Conservation (phyloP, 2,888 invertebrate species). For the Drosophila fulvimacula region DNA sequence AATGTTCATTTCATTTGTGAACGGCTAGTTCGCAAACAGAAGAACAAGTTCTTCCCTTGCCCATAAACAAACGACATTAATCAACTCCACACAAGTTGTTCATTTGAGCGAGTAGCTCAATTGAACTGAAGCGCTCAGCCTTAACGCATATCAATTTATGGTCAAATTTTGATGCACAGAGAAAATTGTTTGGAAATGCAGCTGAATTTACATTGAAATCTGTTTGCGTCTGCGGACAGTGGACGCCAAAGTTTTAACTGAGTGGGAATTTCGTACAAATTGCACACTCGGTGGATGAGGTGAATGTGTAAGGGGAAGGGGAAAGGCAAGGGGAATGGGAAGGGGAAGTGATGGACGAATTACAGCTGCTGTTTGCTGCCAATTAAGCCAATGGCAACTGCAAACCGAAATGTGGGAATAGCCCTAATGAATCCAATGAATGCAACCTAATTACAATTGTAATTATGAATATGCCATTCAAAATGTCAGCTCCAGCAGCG, state of each 20-base stretch:
- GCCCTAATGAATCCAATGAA: conserved; percentile 37
- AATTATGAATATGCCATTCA: conserved; percentile 22
- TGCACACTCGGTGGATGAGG: not conserved
- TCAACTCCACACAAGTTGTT: not conserved
- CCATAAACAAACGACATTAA: not conserved
- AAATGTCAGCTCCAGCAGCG: conserved; percentile 1
- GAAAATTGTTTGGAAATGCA: conserved; percentile 26
- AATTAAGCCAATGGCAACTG: conserved; percentile 10
- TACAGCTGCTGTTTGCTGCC: conserved; percentile 9
- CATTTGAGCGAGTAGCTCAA: not conserved
- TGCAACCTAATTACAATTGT: conserved; percentile 34
- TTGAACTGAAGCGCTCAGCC: not conserved
- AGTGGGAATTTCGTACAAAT: conserved; percentile 45
- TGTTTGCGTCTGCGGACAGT: conserved; percentile 24
- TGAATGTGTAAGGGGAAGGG: not conserved
- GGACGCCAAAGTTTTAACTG: conserved; percentile 44
- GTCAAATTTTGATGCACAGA: conserved; percentile 17
- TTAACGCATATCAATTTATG: conserved; percentile 22
- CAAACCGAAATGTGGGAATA: conserved; percentile 3
- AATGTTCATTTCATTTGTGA: not conserved
- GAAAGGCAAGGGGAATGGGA: not conserved
- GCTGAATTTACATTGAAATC: conserved; percentile 18
- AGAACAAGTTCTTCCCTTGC: not conserved
- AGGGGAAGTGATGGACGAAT: not conserved
- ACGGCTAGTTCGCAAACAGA: not conserved